Base-by-base conservation (phyloP, 2,797 vertebrate species). In the Garrulus glandarius region DNA sequence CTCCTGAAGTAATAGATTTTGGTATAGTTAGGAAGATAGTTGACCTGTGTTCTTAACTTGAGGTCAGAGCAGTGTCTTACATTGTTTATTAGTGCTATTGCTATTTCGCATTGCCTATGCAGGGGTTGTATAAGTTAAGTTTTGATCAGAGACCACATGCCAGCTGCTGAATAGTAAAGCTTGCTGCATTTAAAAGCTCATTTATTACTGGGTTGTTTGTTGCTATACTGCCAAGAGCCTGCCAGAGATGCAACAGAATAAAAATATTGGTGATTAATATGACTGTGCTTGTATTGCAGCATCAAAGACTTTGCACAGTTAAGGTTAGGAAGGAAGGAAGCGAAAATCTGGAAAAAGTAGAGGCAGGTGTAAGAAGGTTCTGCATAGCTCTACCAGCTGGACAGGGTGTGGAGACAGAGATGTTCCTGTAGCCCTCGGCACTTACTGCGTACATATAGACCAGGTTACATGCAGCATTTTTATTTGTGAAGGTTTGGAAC, bases 201-300 rank as follows among this genome's bases (percentile, higher is more conserved):
- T 92, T 96, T 92, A 41, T 94, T 94, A 64, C 67, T 68, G 44
- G 22, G 24, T 88, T 90, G 41, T 82, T 94, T 87, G 70, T 87
- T 90, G 63, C 64, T 87, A 3, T 79, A 77, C 68, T 93, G 83
- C 83, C 67, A 87, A 77, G 27, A 90, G 50, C 63, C 70, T 82
- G 70, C 32, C 63, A 95, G 90, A 91, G 70, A 76, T 79, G 63
- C 34, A 34, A 52, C 8, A 15, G 80, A 91, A 90, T 88, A 53
- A 82, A 96, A 92, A 89, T 77, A 89, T 64, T 93, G 85, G 70
- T 95, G 91, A 74, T 94, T 84, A 83, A 88, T 87, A 56, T 37
- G 43, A 82, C 71, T 53, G 12, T 79, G 59, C 59, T 72, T 84
- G 34, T 84, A 52, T 86, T 95, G 74, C 78, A 84, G 87, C 52